These are phyloP conservation scores for Saimiri boliviensis DNA, from an alignment of 2,113 vertebrate species.

Conservation along the genomic window DNA sequence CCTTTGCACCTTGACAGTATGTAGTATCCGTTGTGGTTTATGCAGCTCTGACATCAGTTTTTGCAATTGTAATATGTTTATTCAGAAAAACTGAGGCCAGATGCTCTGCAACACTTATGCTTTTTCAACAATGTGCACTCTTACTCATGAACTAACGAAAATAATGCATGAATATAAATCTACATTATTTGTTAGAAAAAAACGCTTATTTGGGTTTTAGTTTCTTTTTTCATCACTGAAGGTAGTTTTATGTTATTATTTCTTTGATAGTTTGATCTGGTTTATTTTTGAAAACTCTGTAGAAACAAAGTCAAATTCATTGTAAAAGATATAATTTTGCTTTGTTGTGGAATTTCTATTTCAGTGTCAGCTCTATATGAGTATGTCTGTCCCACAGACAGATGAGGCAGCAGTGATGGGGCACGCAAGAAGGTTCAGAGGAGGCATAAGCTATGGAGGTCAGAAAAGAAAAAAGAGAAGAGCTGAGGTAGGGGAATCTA, in stretches of 20 bases:
- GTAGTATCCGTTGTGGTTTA: conserved; percentile 76
- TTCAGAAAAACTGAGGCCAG: conserved; percentile 78
- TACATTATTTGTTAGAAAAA: conserved; percentile 60
- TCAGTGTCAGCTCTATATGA: conserved; percentile 50
- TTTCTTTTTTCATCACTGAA: conserved; percentile 55
- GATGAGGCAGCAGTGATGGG: background rate
- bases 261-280: background rate
- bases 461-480: background rate
- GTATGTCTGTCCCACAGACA: conserved; percentile 17
- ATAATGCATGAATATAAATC: conserved; percentile 70
- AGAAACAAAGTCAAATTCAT: conserved; percentile 44
- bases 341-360: conserved; percentile 62
- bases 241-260: background rate
- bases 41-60: conserved; percentile 64
- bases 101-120: conserved; percentile 54
- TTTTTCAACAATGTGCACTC: conserved; percentile 70
- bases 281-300: conserved; percentile 65
- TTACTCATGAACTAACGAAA: conserved; percentile 69
- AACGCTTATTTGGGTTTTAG: conserved; percentile 40
- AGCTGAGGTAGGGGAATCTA: background rate
- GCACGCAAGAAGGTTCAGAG: conserved; percentile 41
- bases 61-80: conserved; percentile 69
- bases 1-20: conserved; percentile 68
- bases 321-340: conserved; percentile 32
- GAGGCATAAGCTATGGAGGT: background rate